phyloP scores from a whole-genome alignment of 30 jellyfish, hydroid and myxozoan species.

The Sanderia malayensis region DNA sequence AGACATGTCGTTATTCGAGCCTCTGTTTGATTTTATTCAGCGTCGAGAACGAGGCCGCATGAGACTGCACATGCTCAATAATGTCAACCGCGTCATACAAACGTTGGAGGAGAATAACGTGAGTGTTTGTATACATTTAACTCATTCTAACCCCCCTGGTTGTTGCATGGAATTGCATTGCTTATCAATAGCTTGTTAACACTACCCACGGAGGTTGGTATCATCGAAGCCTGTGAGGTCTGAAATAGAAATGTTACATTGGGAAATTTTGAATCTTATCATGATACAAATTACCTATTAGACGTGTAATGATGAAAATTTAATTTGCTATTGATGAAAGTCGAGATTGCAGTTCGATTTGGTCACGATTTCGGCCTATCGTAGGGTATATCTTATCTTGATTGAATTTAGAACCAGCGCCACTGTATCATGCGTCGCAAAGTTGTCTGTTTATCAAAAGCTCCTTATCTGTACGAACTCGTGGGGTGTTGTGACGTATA shows the following conservation, averaged over 20 bases:
- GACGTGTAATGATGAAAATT: neutral
- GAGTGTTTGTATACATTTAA: conserved; percentile 16
- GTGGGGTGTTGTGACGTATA: no score
- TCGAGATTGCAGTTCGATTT: neutral
- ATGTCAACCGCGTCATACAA: conserved; percentile 75
- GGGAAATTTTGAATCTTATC: no score
- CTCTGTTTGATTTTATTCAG: conserved; percentile 24
- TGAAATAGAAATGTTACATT: no score
- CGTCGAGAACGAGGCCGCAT: conserved; percentile 90
- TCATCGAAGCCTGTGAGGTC: no score
- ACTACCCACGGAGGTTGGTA: no score
- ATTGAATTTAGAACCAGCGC: neutral
- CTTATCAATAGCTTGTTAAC: no score
- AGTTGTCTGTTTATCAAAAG: no score
- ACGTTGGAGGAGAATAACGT: conserved; percentile 74
- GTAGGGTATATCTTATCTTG: neutral
- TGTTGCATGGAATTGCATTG: no score
- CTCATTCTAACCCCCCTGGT: neutral
- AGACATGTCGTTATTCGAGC: no score
- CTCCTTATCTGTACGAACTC: no score
- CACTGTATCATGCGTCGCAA: no score
- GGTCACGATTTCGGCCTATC: neutral
- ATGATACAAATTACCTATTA: neutral
- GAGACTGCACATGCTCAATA: conserved; percentile 90
- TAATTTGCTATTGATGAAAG: neutral